Base-by-base conservation (phyloP, 1,140 invertebrate genomes). In the Sipha flava region DNA sequence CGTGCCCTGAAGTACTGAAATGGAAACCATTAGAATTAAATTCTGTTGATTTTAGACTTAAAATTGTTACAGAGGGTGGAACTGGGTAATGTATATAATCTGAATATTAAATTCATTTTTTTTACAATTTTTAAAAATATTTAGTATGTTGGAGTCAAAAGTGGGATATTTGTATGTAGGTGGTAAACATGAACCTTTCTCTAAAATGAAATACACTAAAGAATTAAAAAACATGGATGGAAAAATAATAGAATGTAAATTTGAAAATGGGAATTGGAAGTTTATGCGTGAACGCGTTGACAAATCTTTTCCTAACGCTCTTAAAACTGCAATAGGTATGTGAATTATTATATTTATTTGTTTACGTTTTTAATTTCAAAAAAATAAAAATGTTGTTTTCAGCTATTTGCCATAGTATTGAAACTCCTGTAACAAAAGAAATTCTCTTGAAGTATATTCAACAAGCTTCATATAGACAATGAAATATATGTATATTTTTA, bases 201-300 rank as follows among this genome's bases (percentile, higher is more conserved):
- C 85, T 3, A 83, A 85, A 59, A 95, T 98, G 84, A 95, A 93
- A 85, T 87, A 91, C 6, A 91, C 88, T 0, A 96, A 94, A 85
- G 88, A 89, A 1, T 83, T 98, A 0, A 92, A 91, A 81, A 88
- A 94, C 64, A 86, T 95, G 49, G 89, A 99, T 86, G 92, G 93
- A 82, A 98, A 98, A 87, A 99, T 99, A 62, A 92, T 99, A 49
- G 98, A 99, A 87, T 99, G 98, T 86, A 94, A 92, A 83, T 91
- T 87, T 82, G 89, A 92, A 45, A 88, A 91, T 59, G 66, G 49
- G 31, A 84, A 83, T n/a, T 99, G 98, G 98, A 89, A 92, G 57
- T 98, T 97, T 84, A 96, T 99, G 94, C 89, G 97, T 70, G 94
- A 97, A 85, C 88, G 98, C 83, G 97, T 93, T 0, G 98, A 99